phyloP scores from a whole-genome alignment of 2,797 vertebrate genomes.

The Enteromius anoplus region DNA sequence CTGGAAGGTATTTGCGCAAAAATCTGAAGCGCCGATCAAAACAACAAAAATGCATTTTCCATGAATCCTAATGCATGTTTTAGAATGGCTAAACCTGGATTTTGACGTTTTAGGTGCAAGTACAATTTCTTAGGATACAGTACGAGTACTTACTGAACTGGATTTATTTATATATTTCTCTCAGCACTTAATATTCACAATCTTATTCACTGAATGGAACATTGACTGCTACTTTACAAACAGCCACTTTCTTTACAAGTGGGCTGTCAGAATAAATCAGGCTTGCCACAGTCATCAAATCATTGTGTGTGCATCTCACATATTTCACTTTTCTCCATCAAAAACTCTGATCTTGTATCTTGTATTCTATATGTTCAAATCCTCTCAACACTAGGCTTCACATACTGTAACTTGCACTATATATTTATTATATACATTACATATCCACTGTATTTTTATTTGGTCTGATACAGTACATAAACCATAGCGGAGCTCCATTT shows the following conservation, averaged over 20 bases:
- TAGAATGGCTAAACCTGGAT: neutral
- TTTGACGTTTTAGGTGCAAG: neutral
- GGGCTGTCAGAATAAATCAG: conserved; percentile 7
- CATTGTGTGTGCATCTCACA: neutral
- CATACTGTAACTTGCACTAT: too few relatives aligned
- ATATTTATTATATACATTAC: too few relatives aligned
- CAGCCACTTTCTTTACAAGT: neutral
- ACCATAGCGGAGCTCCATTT: neutral
- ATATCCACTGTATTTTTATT: neutral
- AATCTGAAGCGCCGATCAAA: neutral
- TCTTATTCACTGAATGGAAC: neutral
- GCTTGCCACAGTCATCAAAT: neutral
- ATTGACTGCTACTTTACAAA: neutral
- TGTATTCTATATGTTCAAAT: too few relatives aligned
- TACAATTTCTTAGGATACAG: neutral
- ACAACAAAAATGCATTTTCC: neutral
- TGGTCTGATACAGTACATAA: neutral
- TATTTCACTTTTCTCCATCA: neutral
- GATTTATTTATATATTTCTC: neutral
- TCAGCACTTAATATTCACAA: neutral
- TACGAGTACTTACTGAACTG: neutral
- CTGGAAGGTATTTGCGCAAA: neutral
- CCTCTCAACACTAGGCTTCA: too few relatives aligned
- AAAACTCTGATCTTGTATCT: neutral
- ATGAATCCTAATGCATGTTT: neutral